These are phyloP conservation scores for Drosophila seclusa DNA, from an alignment of 2,888 invertebrate species.

Conservation along the genomic window DNA sequence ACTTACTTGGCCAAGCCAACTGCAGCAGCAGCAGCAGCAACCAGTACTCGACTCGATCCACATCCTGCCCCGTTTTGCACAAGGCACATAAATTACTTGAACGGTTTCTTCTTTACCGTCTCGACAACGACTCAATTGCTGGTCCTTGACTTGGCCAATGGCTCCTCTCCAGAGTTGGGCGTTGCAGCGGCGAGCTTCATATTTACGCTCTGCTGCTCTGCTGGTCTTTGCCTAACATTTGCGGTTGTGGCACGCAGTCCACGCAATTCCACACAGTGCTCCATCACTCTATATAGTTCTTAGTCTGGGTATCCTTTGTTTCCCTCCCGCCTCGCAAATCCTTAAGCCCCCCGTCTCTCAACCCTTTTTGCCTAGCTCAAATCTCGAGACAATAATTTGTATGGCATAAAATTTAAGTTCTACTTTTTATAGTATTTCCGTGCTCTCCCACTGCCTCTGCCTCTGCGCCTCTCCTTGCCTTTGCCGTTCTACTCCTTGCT, in stretches of 20 bases:
- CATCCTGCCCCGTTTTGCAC: background rate
- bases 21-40: background rate
- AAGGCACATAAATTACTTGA: slow-evolving; percentile 14
- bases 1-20: slow-evolving; percentile 22
- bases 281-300: slow-evolving; percentile 33
- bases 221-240: slow-evolving; percentile 16
- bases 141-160: background rate
- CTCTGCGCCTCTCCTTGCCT: background rate
- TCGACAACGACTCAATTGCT: slow-evolving; percentile 26
- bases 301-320: slow-evolving; percentile 16
- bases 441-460: background rate
- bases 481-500: background rate
- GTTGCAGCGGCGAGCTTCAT: background rate
- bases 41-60: background rate
- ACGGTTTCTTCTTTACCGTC: slow-evolving; percentile 3
- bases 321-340: background rate
- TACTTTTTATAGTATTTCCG: slow-evolving; percentile 58
- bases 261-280: slow-evolving; percentile 7
- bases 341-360: slow-evolving; percentile 5
- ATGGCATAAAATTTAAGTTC: slow-evolving; percentile 74
- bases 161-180: background rate
- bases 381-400: slow-evolving; percentile 78
- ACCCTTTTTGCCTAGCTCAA: slow-evolving; percentile 38
- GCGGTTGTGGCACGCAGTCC: background rate
- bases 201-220: slow-evolving; percentile 21